Evolutionary conservation across 2,888 invertebrate species (phyloP).

Genomic region (Thymelicus lineola): DNA sequence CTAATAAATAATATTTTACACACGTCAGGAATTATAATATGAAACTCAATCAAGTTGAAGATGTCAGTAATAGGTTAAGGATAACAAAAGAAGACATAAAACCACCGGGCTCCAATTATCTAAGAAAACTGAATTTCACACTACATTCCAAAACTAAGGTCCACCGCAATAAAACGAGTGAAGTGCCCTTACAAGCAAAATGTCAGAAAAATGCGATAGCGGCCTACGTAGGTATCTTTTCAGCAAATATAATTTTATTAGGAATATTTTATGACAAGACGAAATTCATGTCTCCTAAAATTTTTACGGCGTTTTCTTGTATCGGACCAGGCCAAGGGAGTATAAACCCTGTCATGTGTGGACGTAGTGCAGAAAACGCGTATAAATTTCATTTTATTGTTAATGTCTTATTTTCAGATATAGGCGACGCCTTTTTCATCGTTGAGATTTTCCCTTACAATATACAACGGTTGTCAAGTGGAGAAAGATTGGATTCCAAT

Average conservation of each 20-base stretch:
- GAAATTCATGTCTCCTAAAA: conserved; percentile 63
- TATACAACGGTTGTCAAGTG: conserved; percentile 37
- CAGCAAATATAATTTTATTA: conserved; percentile 68
- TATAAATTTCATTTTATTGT: conserved; percentile 45
- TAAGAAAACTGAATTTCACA: conserved; percentile 28
- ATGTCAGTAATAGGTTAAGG: conserved; percentile 9
- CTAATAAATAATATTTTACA: too few relatives aligned
- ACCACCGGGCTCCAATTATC: conserved; percentile 18
- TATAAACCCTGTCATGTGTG: conserved; percentile 39
- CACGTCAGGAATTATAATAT: too few relatives aligned
- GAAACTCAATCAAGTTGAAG: too few relatives aligned
- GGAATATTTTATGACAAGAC: conserved; percentile 63
- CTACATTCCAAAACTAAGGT: conserved; percentile 21
- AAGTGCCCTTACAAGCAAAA: conserved; percentile 37
- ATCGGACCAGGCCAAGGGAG: conserved; percentile 25
- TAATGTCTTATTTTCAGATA: conserved; percentile 44
- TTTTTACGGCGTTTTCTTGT: conserved; percentile 57
- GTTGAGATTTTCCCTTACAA: conserved; percentile 25
- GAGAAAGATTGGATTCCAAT: conserved; percentile 39
- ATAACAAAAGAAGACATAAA: conserved; percentile 26
- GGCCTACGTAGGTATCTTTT: conserved; percentile 35
- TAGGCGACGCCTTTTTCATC: conserved; percentile 27
- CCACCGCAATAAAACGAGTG: conserved; percentile 40
- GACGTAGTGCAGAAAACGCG: conserved; percentile 34
- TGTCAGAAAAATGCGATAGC: conserved; percentile 35